A percentile compares a stretch with the other conserved stretches of the same genome.
phyloP scores from a whole-genome alignment of 2,888 invertebrate species.

The Lampropteryx suffumata region DNA sequence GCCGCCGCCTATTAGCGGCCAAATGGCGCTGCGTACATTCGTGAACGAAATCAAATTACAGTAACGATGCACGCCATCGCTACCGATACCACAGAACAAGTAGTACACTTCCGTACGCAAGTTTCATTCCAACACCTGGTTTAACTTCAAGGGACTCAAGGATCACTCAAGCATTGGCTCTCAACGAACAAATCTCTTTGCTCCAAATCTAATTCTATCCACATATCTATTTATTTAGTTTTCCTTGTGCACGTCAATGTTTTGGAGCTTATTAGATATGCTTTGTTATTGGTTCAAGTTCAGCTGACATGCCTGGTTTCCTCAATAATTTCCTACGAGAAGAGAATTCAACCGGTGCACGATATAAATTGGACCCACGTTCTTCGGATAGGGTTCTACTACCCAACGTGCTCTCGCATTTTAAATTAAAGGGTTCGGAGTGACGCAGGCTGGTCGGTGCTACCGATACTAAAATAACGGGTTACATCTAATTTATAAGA shows the following conservation, averaged over 20 bases:
- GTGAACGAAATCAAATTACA: constrained; percentile 78
- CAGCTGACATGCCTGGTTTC: no score
- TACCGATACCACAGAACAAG: constrained; percentile 39
- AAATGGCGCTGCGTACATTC: constrained; percentile 54
- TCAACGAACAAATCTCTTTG: no score
- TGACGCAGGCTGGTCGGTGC: constrained; percentile 38
- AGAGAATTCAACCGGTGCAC: no score
- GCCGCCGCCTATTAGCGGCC: constrained; percentile 64
- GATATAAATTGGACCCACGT: no score
- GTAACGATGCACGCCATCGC: constrained; percentile 75
- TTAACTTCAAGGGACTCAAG: no score
- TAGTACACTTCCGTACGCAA: background rate
- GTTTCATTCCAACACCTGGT: background rate
- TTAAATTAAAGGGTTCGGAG: background rate
- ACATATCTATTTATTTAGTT: no score
- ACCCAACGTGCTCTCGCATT: background rate
- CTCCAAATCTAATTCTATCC: no score
- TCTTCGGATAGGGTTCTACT: background rate
- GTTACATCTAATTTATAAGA: constrained; percentile 77
- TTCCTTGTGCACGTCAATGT: no score
- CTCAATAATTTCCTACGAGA: no score
- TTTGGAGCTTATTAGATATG: no score
- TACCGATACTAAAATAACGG: constrained; percentile 76
- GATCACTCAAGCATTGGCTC: no score
- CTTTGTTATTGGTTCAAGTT: no score